Percentiles rank a stretch among this genome's conserved stretches.
These are phyloP conservation scores for Drosophila persimilis DNA, from an alignment of 1,140 invertebrate genomes.

Conservation along the genomic window DNA sequence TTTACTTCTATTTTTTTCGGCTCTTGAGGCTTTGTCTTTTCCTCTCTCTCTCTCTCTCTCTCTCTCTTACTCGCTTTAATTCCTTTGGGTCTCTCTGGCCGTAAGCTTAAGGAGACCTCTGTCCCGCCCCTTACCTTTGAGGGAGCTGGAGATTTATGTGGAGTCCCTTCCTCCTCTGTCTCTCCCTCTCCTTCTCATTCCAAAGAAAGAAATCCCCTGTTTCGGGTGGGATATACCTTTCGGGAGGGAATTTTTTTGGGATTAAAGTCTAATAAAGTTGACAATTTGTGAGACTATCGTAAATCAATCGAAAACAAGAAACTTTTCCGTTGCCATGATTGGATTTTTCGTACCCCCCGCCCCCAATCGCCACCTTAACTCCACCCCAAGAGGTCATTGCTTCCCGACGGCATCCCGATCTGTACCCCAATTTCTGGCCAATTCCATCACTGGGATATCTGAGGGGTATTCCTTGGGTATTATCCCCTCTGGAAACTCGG, in stretches of 20 bases:
- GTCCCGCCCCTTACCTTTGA: background rate
- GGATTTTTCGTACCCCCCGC: too few species aligned
- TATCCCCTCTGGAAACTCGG: conserved; percentile 3
- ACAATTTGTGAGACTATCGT: conserved; percentile 16
- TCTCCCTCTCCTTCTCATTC: background rate
- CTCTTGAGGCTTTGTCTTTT: conserved; percentile 51
- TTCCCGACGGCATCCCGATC: too few species aligned
- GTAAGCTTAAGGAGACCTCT: conserved; percentile 33
- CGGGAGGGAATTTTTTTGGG: conserved; percentile 10
- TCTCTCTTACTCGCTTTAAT: conserved; percentile 8
- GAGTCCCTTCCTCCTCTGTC: too few species aligned
- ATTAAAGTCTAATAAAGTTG: conserved; percentile 37
- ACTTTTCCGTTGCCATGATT: too few species aligned
- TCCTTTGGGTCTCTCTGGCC: conserved; percentile 11
- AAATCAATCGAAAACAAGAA: conserved; percentile 21
- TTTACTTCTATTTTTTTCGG: conserved; percentile 37
- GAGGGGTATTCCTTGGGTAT: background rate
- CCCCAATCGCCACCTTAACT: too few species aligned
- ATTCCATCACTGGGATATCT: background rate
- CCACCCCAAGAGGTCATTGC: too few species aligned
- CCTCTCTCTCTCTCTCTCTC: conserved; percentile 2
- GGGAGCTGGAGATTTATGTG: conserved; percentile 7
- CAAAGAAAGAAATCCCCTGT: background rate
- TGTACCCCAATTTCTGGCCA: background rate
- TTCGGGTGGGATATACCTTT: background rate